Percentiles rank a stretch among this genome's conserved stretches.
Conservation (phyloP, 2,797 vertebrate genomes). For the Trachurus trachurus region DNA sequence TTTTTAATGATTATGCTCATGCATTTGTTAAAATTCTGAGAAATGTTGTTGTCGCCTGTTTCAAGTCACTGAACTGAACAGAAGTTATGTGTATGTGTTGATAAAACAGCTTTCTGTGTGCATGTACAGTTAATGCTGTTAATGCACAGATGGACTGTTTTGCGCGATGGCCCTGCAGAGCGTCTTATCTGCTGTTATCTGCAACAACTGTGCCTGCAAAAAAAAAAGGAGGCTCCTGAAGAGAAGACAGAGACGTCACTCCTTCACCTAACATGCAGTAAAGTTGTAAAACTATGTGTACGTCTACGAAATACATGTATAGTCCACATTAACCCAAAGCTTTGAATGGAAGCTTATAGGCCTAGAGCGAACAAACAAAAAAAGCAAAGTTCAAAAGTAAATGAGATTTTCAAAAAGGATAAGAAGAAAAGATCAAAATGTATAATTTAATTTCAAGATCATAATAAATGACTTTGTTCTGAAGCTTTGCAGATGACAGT, state of each 20-base stretch:
- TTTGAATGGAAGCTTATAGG: neutral
- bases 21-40: too few relatives aligned
- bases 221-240: neutral
- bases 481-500: neutral
- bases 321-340: neutral
- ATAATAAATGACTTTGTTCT: neutral
- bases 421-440: neutral
- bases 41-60: too few relatives aligned
- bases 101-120: neutral
- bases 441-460: neutral
- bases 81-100: too few relatives aligned
- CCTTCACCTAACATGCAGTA: neutral
- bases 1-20: too few relatives aligned
- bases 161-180: neutral
- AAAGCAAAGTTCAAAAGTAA: neutral
- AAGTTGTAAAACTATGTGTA: neutral
- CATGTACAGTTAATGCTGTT: neutral
- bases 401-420: neutral
- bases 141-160: neutral
- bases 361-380: too few relatives aligned
- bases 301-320: too few relatives aligned
- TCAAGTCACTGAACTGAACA: too few relatives aligned
- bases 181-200: slow-evolving; percentile 49
- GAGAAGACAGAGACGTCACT: slow-evolving; percentile 11
- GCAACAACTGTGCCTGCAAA: slow-evolving; percentile 12